These are phyloP conservation scores for Galago senegalensis DNA, from an alignment of 2,797 vertebrate genomes.

Conservation along the genomic window DNA sequence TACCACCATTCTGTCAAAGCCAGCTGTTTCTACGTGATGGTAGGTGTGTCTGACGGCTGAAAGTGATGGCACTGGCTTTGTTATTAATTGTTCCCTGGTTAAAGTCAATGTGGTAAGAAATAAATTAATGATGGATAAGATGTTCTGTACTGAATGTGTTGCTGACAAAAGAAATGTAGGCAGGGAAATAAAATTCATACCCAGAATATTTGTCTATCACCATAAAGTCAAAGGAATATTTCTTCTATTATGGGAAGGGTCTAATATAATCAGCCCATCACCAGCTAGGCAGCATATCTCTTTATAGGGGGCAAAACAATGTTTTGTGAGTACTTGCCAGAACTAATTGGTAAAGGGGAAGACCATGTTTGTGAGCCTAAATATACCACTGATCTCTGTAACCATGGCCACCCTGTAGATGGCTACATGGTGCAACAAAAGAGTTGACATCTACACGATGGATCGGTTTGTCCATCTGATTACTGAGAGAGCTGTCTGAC, in stretches of 20 bases:
- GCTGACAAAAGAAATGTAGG: not conserved
- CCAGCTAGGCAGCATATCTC: not conserved
- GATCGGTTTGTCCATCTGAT: not conserved
- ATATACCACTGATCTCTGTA: not conserved
- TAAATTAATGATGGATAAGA: not conserved
- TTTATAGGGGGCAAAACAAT: not conserved
- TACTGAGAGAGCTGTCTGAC: not conserved
- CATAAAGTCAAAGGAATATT: not conserved
- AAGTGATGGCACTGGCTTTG: not conserved
- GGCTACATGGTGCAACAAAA: not conserved
- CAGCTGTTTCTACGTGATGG: not conserved
- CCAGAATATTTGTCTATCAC: not conserved
- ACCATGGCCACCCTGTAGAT: too few species aligned
- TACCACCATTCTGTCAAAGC: not conserved
- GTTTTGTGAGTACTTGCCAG: not conserved
- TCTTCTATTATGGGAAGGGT: not conserved
- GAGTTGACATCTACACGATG: not conserved
- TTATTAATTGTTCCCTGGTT: not conserved
- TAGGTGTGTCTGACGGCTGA: too few species aligned
- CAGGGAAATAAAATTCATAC: not conserved
- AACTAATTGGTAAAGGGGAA: not conserved
- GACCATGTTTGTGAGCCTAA: not conserved
- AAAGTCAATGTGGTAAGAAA: not conserved
- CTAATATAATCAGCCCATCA: not conserved
- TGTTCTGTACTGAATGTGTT: not conserved